Evolutionary conservation across 2,888 invertebrate genomes (phyloP).

Genomic region (Cheilosia pagana): DNA sequence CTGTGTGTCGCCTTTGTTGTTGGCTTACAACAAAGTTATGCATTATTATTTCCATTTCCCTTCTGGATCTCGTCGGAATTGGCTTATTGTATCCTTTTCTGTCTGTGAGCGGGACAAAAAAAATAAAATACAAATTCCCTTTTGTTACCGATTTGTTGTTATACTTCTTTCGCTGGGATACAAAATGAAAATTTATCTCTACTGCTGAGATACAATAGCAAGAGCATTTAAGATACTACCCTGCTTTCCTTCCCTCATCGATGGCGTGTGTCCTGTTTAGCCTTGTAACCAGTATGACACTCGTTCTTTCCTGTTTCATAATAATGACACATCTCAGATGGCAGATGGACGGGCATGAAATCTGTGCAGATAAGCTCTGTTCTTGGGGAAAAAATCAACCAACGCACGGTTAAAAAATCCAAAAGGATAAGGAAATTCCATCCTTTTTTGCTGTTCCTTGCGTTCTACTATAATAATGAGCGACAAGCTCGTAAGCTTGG

Average conservation of each 20-base stretch:
- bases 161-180: conserved; percentile 7
- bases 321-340: conserved; percentile 57
- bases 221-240: conserved; percentile 15
- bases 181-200: conserved; percentile 67
- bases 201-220: conserved; percentile 44
- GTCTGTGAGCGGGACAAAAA: conserved; percentile 39
- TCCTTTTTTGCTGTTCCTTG: too few species aligned
- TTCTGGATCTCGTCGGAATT: conserved; percentile 47
- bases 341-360: conserved; percentile 42
- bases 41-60: conserved; percentile 66
- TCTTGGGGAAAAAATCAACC: too few species aligned
- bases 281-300: conserved; percentile 56
- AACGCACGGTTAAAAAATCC: too few species aligned
- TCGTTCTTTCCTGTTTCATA: conserved; percentile 60
- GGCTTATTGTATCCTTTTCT: conserved; percentile 42
- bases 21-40: conserved; percentile 65
- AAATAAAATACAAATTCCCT: conserved; percentile 23
- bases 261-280: conserved; percentile 46
- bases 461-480: too few species aligned
- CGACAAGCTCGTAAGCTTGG: too few species aligned
- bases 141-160: not conserved
- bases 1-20: conserved; percentile 52
- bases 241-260: conserved; percentile 4
- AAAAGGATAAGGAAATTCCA: not conserved
- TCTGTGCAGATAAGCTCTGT: not conserved